Base-by-base conservation (phyloP, 1,140 invertebrate species). In the Diachasmimorpha longicaudata region DNA sequence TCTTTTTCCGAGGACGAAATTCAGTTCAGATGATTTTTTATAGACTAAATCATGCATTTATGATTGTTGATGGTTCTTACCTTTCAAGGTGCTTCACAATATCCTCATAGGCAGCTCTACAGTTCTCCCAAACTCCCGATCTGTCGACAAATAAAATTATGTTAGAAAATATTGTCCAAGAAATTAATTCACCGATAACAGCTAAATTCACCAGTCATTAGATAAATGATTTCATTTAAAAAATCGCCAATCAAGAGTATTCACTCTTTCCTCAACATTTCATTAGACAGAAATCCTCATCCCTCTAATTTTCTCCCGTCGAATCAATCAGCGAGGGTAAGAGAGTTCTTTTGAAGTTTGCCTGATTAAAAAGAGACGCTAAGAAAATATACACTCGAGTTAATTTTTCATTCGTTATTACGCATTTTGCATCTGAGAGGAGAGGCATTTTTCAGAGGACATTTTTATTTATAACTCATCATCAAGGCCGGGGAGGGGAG, bases 31-130 rank as follows among this genome's bases (percentile, higher is more conserved):
- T 52, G 9, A 16, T 16, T 52, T 52, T 52, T 6, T 52, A n/a
- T n/a, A n/a, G n/a, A n/a, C n/a, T 46, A 46, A 46, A n/a, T 9
- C 0, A 5, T 52, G 14, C 4, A 11, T 52, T 19, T 52, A 46
- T 52, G n/a, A 66, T 37, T 16, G 46, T 4, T 13, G 16, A 6
- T 63, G 58, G 77, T 39, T 83, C 93, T 90, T 93, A 96, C 93
- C 96, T 95, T 92, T 96, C 95, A 83, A 96, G 92, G 86, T 96
- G 95, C 91, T 96, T 97, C 69, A 96, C 95, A 87, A 96, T 96
- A 89, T 97, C 95, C 90, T 97, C 96, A 88, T 96, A 97, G 82
- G 95, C 95, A 79, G 95, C 95, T 88, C 95, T 92, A 91, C 96
- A 96, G 90, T 96, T 96, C 91, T 97, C 95, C 96, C 95, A 97